A percentile compares a stretch with the other conserved stretches of the same genome.
Conservation (phyloP, 1,140 invertebrate genomes). For the Nomia melanderi region DNA sequence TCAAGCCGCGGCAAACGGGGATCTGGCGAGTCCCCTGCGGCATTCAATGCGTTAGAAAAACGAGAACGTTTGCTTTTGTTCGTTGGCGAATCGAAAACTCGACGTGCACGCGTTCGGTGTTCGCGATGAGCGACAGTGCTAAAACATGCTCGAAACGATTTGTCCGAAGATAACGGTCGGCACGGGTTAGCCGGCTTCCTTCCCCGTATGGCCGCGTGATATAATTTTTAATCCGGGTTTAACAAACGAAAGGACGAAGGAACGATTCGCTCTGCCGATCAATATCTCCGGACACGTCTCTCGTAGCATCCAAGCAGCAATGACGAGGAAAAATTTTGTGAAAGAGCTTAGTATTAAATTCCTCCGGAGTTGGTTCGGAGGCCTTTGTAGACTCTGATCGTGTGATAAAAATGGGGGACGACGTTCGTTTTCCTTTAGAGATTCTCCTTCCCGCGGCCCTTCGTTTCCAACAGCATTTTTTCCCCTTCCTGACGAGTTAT, state of each 20-base stretch:
- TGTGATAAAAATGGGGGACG: constrained; percentile 65
- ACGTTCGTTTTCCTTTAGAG: constrained; percentile 7
- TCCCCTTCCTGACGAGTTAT: no score
- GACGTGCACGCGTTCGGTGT: not conserved
- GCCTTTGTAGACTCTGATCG: constrained; percentile 61
- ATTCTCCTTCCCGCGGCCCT: constrained; percentile 4
- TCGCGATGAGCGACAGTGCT: not conserved
- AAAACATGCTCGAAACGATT: not conserved
- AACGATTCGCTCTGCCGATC: not conserved
- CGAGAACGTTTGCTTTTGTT: no score
- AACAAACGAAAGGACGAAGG: not conserved
- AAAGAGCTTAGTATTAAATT: constrained; percentile 42
- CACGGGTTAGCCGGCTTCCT: not conserved
- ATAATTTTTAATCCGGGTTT: not conserved
- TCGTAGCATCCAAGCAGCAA: not conserved
- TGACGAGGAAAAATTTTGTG: constrained; percentile 10
- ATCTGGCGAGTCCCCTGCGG: no score
- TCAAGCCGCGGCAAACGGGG: no score
- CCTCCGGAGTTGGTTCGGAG: constrained; percentile 44
- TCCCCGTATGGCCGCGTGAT: not conserved
- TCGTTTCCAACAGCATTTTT: no score
- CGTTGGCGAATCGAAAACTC: not conserved
- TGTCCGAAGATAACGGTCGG: not conserved
- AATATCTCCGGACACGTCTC: constrained; percentile 11
- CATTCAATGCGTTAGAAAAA: no score